phyloP scores from a whole-genome alignment of 1,140 invertebrate species.

The Zaprionus africanus region DNA sequence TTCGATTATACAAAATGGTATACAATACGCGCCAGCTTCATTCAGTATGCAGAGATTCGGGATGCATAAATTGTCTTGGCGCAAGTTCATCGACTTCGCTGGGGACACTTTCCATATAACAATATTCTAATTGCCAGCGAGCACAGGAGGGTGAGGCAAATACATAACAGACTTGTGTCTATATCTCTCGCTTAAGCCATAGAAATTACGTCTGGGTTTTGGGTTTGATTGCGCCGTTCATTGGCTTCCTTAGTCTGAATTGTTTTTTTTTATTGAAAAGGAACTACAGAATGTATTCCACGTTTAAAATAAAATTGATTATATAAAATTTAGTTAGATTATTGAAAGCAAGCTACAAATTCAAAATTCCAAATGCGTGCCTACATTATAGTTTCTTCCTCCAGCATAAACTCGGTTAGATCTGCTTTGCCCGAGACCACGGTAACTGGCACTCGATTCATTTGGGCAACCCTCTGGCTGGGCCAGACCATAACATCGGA shows the following conservation, averaged over 20 bases:
- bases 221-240: neutral
- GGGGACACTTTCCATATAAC: conserved; percentile 36
- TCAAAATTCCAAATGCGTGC: conserved; percentile 16
- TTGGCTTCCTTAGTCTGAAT: conserved; percentile 23
- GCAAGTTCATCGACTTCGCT: conserved; percentile 29
- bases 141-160: neutral
- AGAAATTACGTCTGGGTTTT: conserved; percentile 22
- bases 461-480: conserved; percentile 65
- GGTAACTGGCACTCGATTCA: conserved; percentile 69
- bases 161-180: neutral
- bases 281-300: neutral
- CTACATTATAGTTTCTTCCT: conserved; percentile 72
- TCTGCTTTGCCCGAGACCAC: conserved; percentile 58
- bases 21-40: neutral
- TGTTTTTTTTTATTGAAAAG: neutral
- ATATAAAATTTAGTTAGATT: neutral
- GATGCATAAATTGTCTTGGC: conserved; percentile 41
- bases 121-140: conserved; percentile 4
- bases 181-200: conserved; percentile 10
- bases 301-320: neutral
- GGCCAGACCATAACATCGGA: conserved; percentile 72
- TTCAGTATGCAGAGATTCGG: conserved; percentile 34
- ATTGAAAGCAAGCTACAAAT: neutral
- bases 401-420: conserved; percentile 71
- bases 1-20: conserved; percentile 21